Evolutionary conservation across 1,140 invertebrate genomes (phyloP), one percentile per base, ranked within the genome.

Genomic region (Lanistes nyassanus): DNA sequence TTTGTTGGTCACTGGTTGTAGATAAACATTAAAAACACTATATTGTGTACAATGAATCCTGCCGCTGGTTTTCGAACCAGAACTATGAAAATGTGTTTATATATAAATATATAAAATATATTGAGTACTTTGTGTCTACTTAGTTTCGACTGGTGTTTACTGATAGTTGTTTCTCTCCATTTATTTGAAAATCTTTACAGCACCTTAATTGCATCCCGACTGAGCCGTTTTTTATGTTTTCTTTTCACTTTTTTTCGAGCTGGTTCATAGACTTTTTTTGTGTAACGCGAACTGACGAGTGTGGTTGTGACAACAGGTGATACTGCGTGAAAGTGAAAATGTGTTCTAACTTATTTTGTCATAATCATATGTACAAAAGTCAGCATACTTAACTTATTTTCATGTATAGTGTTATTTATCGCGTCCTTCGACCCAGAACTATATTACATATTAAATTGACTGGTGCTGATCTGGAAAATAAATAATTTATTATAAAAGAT

Each of bases 331-430:
- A 69, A 39, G 65, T 5, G 62, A 65, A 13, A 23, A 16, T 13
- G 34, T 31, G 39, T 23, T 42, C 23, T 60, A 60, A 60, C 56
- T 60, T 60, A 60, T 60, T 60, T 60, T 26, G 56, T 60, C 56
- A 60, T 60, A 60, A 60, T 60, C 56, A 60, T 60, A 9, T 60
- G 56, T 60, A 60, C n/a, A 47, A 60, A 60, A 60, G 56, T 60
- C 56, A n/a, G 56, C 56, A 60, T 60, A 16, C 56, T 60, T 60
- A 60, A 60, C 29, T 60, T 60, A 60, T 60, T 60, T 60, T 23
- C 9, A n/a, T 7, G 29, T 60, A 23, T n/a, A 60, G 23, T 60
- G 56, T 60, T 60, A 60, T 60, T 60, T 60, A 60, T 60, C 56
- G 23, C n/a, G 56, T 60, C 56, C 29, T 60, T 31, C n/a, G 1